Evolutionary conservation across 92 coral and sea anemone genomes (phyloP), one percentile per base, ranked within the genome.

Genomic region (Siderastrea siderea): DNA sequence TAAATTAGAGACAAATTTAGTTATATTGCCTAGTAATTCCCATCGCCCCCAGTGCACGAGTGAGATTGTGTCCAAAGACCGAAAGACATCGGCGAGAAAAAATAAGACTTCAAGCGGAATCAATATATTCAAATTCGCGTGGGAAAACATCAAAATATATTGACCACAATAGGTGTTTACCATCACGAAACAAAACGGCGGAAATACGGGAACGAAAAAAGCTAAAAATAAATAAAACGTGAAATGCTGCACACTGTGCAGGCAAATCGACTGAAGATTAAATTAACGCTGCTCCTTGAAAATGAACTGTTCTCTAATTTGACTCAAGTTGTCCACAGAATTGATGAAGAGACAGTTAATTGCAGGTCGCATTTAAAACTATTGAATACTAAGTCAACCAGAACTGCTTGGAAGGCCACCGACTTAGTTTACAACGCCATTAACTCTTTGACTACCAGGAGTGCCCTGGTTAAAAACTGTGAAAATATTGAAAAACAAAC

Each of bases 131-230:
- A 2, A n/a, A n/a, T 59, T 59, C 53, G 86, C 78, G 78, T 82
- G 77, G 48, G 78, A 82, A 82, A 82, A 59, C 86, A 48, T 47
- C 57, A 47, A 19, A 57, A 54, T 82, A 82, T 82, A 70, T 82
- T 55, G 69, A 47, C 57, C 57, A 47, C 15, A 59, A 43, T 26
- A 7, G 78, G 15, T 82, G 86, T 58, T 82, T 71, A 82, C 69
- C 26, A 15, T 71, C 86, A 58, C 86, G 70, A 50, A 55, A 82
- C 78, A 63, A 55, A 74, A 55, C 64, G 17, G 19, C 69, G 77
- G 49, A 70, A 46, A 68, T 59, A 60, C 72, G 5, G 57, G 43
- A 55, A n/a, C 48, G 12, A 50, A 16, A 81, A 81, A 49, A 43
- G 67, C 86, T 54, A 81, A 14, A 51, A 53, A 55, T 69, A 49